Evolutionary conservation across 2,797 vertebrate species (phyloP).

Genomic region (Avahi laniger): DNA sequence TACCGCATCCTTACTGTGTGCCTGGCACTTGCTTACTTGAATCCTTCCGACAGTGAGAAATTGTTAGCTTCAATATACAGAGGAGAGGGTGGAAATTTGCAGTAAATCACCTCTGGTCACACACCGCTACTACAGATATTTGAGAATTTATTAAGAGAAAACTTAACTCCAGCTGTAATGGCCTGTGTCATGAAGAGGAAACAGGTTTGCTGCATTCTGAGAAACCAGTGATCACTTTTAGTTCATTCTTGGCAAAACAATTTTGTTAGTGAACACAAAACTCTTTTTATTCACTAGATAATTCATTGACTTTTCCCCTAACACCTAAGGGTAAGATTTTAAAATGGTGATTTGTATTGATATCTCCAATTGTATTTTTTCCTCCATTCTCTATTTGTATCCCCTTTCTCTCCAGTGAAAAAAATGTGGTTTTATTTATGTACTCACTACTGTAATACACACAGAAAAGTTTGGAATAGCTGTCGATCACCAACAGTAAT

Average conservation of each 20-base stretch:
- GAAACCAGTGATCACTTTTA: neutral
- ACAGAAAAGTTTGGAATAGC: neutral
- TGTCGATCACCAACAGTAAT: neutral
- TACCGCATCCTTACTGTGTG: neutral
- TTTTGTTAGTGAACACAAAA: neutral
- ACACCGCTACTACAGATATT: neutral
- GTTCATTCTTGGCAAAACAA: neutral
- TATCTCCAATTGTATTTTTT: neutral
- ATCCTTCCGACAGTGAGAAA: neutral
- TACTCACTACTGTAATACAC: neutral
- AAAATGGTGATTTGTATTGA: neutral
- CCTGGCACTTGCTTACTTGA: neutral
- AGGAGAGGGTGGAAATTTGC: neutral
- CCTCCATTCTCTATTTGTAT: neutral
- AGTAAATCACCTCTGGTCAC: neutral
- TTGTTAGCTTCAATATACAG: neutral
- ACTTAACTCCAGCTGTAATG: neutral
- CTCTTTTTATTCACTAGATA: neutral
- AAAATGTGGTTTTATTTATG: neutral
- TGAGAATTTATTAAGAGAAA: neutral
- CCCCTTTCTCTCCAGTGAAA: neutral
- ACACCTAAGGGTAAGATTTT: neutral
- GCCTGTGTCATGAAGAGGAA: neutral
- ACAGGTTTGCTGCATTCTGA: neutral
- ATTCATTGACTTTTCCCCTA: neutral